Evolutionary conservation across 2,888 invertebrate genomes (phyloP), one percentile per base, ranked within the genome.

Genomic region (Netelia inedita): DNA sequence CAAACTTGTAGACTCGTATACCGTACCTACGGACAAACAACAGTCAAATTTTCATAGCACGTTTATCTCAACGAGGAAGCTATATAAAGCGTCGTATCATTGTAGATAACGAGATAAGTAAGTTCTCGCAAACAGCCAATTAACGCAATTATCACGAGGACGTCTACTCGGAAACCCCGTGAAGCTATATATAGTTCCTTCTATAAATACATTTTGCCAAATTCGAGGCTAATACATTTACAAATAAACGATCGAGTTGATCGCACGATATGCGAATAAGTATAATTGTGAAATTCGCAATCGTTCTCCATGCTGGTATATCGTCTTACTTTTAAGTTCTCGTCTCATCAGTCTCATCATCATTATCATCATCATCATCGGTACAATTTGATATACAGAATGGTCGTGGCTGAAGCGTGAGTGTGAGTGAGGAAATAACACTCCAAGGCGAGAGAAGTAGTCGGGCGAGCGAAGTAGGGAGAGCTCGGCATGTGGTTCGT

Each of bases 281-380:
- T 11, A 10, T 9, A 35, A 19, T 21, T 41, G 14, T 5, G 8
- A 19, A 74, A 28, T n/a, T 53, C 61, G 23, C 35, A 28, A 11
- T 23, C 11, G 11, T 50, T 43, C 61, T 61, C 41, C 16, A 19
- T 35, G 35, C 3, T 35, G 35, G 46, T 46, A 23, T 68, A 43
- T 23, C 5, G 19, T 28, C 46, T 46, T 69, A 10, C 14, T 71
- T 21, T 46, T 23, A 10, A n/a, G 10, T 72, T 63, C 41, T 66
- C 16, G 43, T 41, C 66, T 82, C 71, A 65, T 23, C 65, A 46
- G 46, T 16, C 59, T 78, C 76, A 35, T 68, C 57, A 50, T 74
- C 50, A 78, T 78, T 55, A 43, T 76, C 46, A 74, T 79, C 69
- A 74, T 79, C 69, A 83, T 68, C 69, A 66, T 69, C 78, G 57